phyloP scores from a whole-genome alignment of 2,888 invertebrate species.

The Gisinianus flammeolus region DNA sequence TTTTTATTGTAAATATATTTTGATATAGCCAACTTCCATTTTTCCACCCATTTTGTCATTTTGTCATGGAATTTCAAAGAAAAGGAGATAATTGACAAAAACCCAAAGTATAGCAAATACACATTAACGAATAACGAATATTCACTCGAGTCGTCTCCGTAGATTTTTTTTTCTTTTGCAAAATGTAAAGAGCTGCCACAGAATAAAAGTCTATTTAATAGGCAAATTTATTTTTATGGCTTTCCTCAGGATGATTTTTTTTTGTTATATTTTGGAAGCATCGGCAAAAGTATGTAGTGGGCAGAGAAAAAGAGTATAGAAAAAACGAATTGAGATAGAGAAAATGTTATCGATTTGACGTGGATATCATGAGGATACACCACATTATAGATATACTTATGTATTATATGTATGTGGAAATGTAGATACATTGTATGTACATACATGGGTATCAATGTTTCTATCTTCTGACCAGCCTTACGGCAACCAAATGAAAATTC shows the following conservation, averaged over 20 bases:
- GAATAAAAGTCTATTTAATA: not conserved
- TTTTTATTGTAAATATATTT: not conserved
- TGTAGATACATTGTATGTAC: not conserved
- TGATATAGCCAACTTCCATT: too few species aligned
- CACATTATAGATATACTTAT: too few species aligned
- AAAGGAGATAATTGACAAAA: too few species aligned
- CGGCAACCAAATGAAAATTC: too few species aligned
- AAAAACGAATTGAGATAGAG: not conserved
- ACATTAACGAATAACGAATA: too few species aligned
- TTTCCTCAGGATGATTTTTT: not conserved
- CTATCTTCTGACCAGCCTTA: not conserved
- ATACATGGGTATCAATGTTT: too few species aligned
- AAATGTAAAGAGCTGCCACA: not conserved
- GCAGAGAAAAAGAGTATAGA: not conserved
- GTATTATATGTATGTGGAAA: too few species aligned
- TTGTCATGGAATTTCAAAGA: too few species aligned
- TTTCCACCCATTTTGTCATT: too few species aligned
- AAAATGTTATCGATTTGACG: slow-evolving; percentile 6
- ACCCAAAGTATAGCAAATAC: too few species aligned
- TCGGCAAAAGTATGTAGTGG: not conserved
- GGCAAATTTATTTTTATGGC: slow-evolving; percentile 18
- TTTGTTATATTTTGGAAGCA: not conserved
- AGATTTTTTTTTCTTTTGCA: too few species aligned
- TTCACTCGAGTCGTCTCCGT: too few species aligned
- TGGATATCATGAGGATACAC: not conserved